Percentiles rank a stretch among this genome's conserved stretches.
phyloP scores from a whole-genome alignment of 2,888 invertebrate species.

The Gymnoscelis rufifasciata region DNA sequence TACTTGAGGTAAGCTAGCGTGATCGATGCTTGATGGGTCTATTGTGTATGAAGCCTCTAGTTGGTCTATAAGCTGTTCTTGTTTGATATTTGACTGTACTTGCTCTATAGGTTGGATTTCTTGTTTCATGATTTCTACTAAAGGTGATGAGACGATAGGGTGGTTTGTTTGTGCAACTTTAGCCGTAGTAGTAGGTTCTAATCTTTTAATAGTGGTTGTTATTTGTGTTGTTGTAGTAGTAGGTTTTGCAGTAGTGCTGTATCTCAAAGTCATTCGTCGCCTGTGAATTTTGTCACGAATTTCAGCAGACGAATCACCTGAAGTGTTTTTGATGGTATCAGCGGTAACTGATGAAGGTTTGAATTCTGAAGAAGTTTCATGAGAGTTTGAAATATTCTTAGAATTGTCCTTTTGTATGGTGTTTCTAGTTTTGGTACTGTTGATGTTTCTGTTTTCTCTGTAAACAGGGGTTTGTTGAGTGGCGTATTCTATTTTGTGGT shows the following conservation, averaged over 20 bases:
- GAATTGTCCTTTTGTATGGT: slow-evolving; percentile 33
- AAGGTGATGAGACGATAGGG: slow-evolving; percentile 27
- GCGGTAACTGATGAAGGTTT: slow-evolving; percentile 52
- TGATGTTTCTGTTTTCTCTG: slow-evolving; percentile 55
- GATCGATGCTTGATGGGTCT: slow-evolving; percentile 27
- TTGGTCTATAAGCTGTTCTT: slow-evolving; percentile 55
- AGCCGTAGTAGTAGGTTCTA: slow-evolving; percentile 20
- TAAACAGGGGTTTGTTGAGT: slow-evolving; percentile 58
- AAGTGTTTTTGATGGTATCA: slow-evolving; percentile 42
- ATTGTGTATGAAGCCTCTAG: slow-evolving; percentile 45
- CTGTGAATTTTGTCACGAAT: slow-evolving; percentile 53
- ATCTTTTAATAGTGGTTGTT: slow-evolving; percentile 4
- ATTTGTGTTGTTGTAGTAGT: slow-evolving; percentile 19
- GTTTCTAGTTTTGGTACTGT: slow-evolving; percentile 35
- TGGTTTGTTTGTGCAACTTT: slow-evolving; percentile 9
- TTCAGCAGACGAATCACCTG: slow-evolving; percentile 43
- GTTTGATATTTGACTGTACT: slow-evolving; percentile 44
- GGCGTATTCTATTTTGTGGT: slow-evolving; percentile 38
- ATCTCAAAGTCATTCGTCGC: slow-evolving; percentile 56
- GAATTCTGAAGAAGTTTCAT: slow-evolving; percentile 39
- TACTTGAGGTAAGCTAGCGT: slow-evolving; percentile 39
- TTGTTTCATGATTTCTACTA: slow-evolving; percentile 51
- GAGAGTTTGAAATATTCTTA: slow-evolving; percentile 25
- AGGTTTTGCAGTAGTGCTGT: slow-evolving; percentile 35
- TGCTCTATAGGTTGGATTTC: slow-evolving; percentile 41